Base-by-base conservation (phyloP, 2,113 vertebrate species). In the Gasterosteus nipponicus region DNA sequence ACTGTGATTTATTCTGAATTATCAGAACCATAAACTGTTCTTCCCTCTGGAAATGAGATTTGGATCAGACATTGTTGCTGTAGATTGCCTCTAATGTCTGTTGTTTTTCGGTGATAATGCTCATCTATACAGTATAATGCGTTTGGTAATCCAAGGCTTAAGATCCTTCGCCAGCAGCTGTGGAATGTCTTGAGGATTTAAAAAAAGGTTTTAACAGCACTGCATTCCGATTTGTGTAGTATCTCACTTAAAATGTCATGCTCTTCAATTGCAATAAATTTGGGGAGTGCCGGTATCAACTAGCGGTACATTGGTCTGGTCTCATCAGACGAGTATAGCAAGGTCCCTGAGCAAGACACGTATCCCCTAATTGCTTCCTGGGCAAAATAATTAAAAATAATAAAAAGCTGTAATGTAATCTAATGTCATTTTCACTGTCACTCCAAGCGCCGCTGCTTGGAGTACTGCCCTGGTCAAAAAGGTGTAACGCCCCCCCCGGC, bases 31-130 rank as follows among this genome's bases (percentile, higher is more conserved):
- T 29, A 77, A 41, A 60, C 31, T 18, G 22, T 0, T 14, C 15
- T 54, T 51, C 29, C 4, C 10, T 47, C 31, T 44, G 18, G 18
- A 56, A 41, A 26, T 64, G 29, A 7, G 19, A 53, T 46, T 59
- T 14, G 7, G 15, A 54, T 61, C 8, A 61, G 22, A 31, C 7
- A 22, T 38, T 67, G 46, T 61, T 29, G 11, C 49, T 65, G 46
- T 11, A 72, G 64, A 39, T 62, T 35, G 72, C 78, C 76, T 77
- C 69, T 80, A 10, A 46, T 80, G 74, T 65, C 31, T 18, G 33
- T 66, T 74, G 49, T 33, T 41, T 41, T 66, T 22, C 59, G 29
- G 4, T 65, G 64, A 57, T 49, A 61, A 58, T 56, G n/a, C 41
- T 44, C 53, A 53, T 76, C 46, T 57, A 35, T n/a, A 73, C 58